A percentile compares a stretch with the other conserved stretches of the same genome.
Evolutionary conservation across 1,140 invertebrate species (phyloP).

Genomic region (Ceratina calcarata): DNA sequence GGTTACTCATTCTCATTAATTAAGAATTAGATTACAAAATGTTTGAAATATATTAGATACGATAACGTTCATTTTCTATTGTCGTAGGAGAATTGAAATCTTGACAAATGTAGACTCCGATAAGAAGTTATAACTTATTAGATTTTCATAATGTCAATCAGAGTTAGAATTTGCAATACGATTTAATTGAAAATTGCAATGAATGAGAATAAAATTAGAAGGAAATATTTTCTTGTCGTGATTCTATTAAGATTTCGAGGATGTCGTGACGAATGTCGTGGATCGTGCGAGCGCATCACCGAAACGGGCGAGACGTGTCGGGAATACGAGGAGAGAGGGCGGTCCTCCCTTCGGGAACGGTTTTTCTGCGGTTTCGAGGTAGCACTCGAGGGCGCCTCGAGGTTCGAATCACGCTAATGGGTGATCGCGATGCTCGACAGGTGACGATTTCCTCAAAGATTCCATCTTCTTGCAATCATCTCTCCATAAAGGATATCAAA

Average conservation of each 20-base stretch:
- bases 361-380: slow-evolving; percentile 29
- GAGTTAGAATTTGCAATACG: no score
- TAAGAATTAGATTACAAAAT: no score
- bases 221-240: no score
- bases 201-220: no score
- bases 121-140: no score
- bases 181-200: no score
- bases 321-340: slow-evolving; percentile 28
- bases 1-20: no score
- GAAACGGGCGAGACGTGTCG: slow-evolving; percentile 37
- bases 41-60: no score
- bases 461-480: neutral
- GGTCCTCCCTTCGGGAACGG: slow-evolving; percentile 12
- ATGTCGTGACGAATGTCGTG: slow-evolving; percentile 27
- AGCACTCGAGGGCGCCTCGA: slow-evolving; percentile 11
- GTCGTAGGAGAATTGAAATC: no score
- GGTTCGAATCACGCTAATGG: slow-evolving; percentile 28
- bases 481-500: neutral
- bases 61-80: no score
- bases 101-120: no score
- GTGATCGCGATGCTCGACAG: slow-evolving; percentile 38
- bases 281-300: slow-evolving; percentile 26
- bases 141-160: no score
- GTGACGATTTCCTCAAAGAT: slow-evolving; percentile 18
- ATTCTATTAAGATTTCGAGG: neutral